A percentile compares a stretch with the other conserved stretches of the same genome.
These are phyloP conservation scores for Aplodontia rufa DNA, from an alignment of 2,113 vertebrate species.

Conservation along the genomic window DNA sequence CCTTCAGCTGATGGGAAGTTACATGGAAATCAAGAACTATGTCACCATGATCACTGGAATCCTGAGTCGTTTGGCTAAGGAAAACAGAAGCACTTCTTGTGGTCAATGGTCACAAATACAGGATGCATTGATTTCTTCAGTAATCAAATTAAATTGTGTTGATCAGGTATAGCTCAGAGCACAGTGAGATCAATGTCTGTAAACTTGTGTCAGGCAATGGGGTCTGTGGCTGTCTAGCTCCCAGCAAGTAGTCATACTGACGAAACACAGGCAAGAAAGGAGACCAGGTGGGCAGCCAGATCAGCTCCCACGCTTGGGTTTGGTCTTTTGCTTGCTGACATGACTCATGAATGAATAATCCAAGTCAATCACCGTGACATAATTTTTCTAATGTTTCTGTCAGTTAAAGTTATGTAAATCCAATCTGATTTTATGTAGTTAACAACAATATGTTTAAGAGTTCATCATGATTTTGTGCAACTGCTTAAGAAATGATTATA, in stretches of 20 bases:
- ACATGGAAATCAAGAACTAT: slow-evolving; percentile 84
- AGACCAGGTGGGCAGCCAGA: rapidly evolving
- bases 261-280: background rate
- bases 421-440: background rate
- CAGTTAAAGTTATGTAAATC: background rate
- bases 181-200: rapidly evolving
- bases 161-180: slow-evolving; percentile 80
- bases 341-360: background rate
- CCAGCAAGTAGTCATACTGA: no score
- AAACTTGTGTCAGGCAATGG: no score
- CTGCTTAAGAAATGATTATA: background rate
- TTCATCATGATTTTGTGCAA: background rate
- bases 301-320: background rate
- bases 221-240: background rate
- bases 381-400: background rate
- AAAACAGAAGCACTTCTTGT: slow-evolving; percentile 56
- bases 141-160: slow-evolving; percentile 73
- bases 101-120: slow-evolving; percentile 78
- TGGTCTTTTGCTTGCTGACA: background rate
- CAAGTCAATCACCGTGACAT: no score
- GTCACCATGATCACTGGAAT: slow-evolving; percentile 80
- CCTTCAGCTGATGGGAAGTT: slow-evolving; percentile 82
- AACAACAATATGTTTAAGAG: rapidly evolving
- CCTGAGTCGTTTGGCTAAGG: slow-evolving; percentile 82
- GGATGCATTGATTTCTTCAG: slow-evolving; percentile 80